These are phyloP conservation scores for Drepanosiphum platanoidis DNA, from an alignment of 2,888 invertebrate species.

Conservation along the genomic window DNA sequence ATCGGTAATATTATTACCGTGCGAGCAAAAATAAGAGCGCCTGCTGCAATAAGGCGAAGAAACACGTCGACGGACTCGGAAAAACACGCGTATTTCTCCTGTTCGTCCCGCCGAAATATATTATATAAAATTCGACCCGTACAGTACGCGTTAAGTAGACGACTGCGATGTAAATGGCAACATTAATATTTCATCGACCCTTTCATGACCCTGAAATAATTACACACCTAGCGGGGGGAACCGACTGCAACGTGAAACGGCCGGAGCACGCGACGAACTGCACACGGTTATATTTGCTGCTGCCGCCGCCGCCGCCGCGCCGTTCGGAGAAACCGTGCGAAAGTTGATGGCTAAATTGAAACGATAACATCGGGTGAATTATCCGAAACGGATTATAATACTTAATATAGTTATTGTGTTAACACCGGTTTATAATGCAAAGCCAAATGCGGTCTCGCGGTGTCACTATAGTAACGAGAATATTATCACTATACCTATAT, in stretches of 20 bases:
- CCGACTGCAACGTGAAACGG: background rate
- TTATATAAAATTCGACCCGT: background rate
- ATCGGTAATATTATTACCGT: background rate
- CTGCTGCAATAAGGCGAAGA: background rate
- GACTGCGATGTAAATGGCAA: conserved; percentile 15
- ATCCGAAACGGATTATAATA: background rate
- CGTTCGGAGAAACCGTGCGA: background rate
- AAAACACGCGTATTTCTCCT: background rate
- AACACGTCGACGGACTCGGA: background rate
- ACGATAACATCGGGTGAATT: background rate
- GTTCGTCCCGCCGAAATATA: background rate
- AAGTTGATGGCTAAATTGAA: background rate
- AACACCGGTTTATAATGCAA: too few species aligned
- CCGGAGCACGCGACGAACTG: background rate
- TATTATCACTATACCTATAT: too few species aligned
- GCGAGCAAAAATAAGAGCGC: background rate
- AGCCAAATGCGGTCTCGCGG: too few species aligned
- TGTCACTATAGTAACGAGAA: too few species aligned
- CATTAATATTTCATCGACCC: conserved; percentile 43
- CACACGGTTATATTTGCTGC: too few species aligned
- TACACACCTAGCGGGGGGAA: conserved; percentile 1
- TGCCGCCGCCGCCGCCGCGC: too few species aligned
- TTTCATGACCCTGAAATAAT: conserved; percentile 50
- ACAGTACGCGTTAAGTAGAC: background rate
- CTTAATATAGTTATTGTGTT: too few species aligned